These are phyloP conservation scores for Papilio dardanus DNA, from an alignment of 1,140 invertebrate species.

Conservation along the genomic window DNA sequence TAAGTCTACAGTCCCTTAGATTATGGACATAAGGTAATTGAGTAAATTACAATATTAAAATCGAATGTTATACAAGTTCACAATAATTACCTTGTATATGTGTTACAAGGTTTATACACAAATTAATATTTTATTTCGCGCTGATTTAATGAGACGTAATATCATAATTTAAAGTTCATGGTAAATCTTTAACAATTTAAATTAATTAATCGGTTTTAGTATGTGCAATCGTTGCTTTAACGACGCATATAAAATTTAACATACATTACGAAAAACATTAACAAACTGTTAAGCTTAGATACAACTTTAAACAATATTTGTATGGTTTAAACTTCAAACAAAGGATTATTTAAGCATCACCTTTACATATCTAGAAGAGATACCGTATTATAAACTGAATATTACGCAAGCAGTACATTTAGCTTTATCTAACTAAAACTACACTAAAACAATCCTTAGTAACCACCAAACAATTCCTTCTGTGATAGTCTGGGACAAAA, in stretches of 20 bases:
- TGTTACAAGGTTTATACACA: constrained; percentile 21
- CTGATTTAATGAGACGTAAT: constrained; percentile 5
- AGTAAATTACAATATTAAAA: no score
- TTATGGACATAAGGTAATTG: no score
- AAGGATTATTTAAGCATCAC: background rate
- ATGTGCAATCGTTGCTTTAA: background rate
- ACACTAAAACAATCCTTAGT: no score
- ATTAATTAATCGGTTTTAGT: background rate
- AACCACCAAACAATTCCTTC: no score
- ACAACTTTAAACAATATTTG: background rate
- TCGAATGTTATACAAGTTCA: background rate
- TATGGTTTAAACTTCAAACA: background rate
- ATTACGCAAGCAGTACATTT: no score
- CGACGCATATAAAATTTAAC: background rate
- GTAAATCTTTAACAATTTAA: constrained; percentile 4
- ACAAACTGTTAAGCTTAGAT: no score
- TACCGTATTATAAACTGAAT: no score
- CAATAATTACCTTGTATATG: background rate
- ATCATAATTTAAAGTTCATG: constrained; percentile 7
- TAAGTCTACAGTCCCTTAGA: no score
- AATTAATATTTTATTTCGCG: constrained; percentile 4
- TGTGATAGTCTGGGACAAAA: no score
- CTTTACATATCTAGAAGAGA: no score
- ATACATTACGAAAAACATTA: no score
- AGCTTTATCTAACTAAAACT: no score